A percentile compares a stretch with the other conserved stretches of the same genome.
phyloP scores from a whole-genome alignment of 2,113 vertebrate species.

The Cariama cristata region DNA sequence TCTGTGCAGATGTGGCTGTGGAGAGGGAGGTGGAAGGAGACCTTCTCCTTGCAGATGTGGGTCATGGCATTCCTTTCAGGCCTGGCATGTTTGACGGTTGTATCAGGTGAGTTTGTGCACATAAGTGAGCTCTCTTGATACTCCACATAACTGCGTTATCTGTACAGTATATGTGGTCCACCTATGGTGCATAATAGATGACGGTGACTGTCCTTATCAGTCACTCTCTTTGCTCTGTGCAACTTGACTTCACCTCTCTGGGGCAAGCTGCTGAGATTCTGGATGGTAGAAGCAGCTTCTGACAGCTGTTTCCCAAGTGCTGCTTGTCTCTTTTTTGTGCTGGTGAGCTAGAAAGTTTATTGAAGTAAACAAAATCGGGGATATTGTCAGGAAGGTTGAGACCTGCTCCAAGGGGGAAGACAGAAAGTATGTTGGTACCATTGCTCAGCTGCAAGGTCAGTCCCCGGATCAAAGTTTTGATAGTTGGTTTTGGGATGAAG shows the following conservation, averaged over 20 bases:
- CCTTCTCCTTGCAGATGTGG: slow-evolving; percentile 90
- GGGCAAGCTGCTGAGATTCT: background rate
- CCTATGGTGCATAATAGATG: background rate
- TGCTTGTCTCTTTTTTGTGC: background rate
- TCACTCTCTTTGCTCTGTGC: background rate
- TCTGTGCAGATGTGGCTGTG: slow-evolving; percentile 85
- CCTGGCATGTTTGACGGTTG: slow-evolving; percentile 93
- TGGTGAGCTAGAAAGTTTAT: background rate
- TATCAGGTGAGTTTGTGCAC: slow-evolving; percentile 82
- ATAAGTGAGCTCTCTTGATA: background rate
- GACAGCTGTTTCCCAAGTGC: background rate
- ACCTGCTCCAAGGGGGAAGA: background rate
- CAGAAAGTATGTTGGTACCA: background rate
- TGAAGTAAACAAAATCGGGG: background rate
- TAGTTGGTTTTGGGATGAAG: background rate
- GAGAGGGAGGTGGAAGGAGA: slow-evolving; percentile 93
- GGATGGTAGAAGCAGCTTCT: background rate
- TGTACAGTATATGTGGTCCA: fast-evolving
- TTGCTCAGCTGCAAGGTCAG: background rate
- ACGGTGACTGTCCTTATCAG: background rate
- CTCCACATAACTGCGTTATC: fast-evolving
- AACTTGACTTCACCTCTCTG: background rate
- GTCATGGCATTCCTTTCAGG: slow-evolving; percentile 90
- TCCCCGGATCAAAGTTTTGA: background rate
- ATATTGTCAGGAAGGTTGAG: background rate